Evolutionary conservation across 2,888 invertebrate species (phyloP).

Genomic region (Mimachlamys varia): DNA sequence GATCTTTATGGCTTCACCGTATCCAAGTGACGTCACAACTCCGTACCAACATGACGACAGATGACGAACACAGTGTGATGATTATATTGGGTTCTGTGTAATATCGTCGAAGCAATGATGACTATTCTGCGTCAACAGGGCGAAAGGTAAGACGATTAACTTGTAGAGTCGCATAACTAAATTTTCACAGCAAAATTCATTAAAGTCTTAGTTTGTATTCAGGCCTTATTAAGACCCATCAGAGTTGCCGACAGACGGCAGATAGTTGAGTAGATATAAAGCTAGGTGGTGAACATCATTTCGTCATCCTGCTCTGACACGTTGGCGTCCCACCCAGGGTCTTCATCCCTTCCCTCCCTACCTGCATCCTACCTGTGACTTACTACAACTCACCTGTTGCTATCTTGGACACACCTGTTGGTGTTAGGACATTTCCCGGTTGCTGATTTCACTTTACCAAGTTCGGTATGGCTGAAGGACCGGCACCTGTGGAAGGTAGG

Average conservation of each 20-base stretch:
- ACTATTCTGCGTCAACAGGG: slow-evolving; percentile 17
- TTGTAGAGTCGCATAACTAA: slow-evolving; percentile 29
- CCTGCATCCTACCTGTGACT: slow-evolving; percentile 31
- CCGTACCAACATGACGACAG: slow-evolving; percentile 47
- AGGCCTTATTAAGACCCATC: slow-evolving; percentile 32
- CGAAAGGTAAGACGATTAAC: slow-evolving; percentile 34
- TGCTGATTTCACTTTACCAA: neutral
- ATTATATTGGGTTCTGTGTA: slow-evolving; percentile 28
- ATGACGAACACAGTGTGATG: slow-evolving; percentile 32
- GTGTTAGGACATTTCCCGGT: slow-evolving; percentile 24
- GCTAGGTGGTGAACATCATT: neutral
- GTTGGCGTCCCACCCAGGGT: neutral
- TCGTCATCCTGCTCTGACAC: neutral
- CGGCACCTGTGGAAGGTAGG: slow-evolving; percentile 23
- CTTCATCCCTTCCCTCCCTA: neutral
- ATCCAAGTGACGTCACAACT: slow-evolving; percentile 50
- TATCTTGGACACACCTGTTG: slow-evolving; percentile 26
- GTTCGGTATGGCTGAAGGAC: slow-evolving; percentile 30
- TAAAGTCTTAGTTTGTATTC: slow-evolving; percentile 24
- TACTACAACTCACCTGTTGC: slow-evolving; percentile 13
- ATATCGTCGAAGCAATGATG: slow-evolving; percentile 9
- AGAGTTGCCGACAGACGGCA: slow-evolving; percentile 24
- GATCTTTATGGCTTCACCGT: slow-evolving; percentile 42
- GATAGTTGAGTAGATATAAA: slow-evolving; percentile 13
- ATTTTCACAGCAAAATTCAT: slow-evolving; percentile 34